Percentiles rank a stretch among this genome's conserved stretches.
phyloP scores from a whole-genome alignment of 1,140 invertebrate species.

The Paralvinella palmiformis region DNA sequence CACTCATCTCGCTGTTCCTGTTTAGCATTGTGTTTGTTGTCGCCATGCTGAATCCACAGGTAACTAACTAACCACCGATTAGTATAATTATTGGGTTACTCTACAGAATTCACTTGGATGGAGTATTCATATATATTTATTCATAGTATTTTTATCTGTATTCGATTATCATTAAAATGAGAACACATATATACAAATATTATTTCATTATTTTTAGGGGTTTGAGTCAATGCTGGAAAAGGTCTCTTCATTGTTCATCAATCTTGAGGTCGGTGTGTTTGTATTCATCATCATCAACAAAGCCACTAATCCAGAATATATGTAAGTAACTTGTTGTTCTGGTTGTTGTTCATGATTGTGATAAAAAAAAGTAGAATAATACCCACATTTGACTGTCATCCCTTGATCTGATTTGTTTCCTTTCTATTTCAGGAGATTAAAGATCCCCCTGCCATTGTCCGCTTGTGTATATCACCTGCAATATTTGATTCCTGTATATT shows the following conservation, averaged over 20 bases:
- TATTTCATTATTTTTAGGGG: conserved; percentile 25
- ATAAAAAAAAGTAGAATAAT: too few species aligned
- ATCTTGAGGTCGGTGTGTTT: conserved; percentile 33
- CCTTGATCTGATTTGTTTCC: neutral
- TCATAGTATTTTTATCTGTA: too few species aligned
- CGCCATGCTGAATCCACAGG: conserved; percentile 38
- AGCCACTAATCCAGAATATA: conserved; percentile 18
- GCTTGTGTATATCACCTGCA: conserved; percentile 19
- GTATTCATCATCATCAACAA: conserved; percentile 32
- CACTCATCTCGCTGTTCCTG: conserved; percentile 26
- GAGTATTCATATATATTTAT: neutral
- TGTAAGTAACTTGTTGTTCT: conserved; percentile 5
- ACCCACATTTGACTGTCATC: too few species aligned
- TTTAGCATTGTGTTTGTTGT: conserved; percentile 34
- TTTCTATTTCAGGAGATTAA: neutral
- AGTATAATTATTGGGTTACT: neutral
- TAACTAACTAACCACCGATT: too few species aligned
- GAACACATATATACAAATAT: neutral
- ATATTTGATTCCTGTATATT: conserved; percentile 31
- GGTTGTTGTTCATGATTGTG: too few species aligned
- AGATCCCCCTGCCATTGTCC: neutral
- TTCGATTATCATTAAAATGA: too few species aligned
- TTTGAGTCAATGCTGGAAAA: conserved; percentile 40
- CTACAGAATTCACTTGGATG: neutral
- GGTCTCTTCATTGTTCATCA: conserved; percentile 34